These are phyloP conservation scores for Limenitis camilla DNA, from an alignment of 2,888 invertebrate genomes.

Conservation along the genomic window DNA sequence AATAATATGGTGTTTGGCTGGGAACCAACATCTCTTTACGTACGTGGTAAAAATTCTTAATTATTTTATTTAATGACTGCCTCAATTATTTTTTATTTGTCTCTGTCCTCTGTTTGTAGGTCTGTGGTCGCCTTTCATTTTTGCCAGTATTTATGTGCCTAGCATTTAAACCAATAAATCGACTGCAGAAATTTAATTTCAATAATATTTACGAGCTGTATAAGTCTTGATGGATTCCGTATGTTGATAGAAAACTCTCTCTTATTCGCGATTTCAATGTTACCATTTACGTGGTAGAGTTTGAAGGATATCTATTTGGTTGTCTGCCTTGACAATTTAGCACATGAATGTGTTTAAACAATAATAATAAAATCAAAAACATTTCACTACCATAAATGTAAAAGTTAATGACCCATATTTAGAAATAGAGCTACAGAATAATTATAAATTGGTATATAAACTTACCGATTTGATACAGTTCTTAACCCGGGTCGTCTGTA, in stretches of 20 bases:
- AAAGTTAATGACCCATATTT: too few relatives aligned
- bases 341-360: too few relatives aligned
- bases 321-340: slow-evolving; percentile 22
- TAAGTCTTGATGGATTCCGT: slow-evolving; percentile 13
- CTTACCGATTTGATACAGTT: slow-evolving; percentile 86
- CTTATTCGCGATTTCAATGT: slow-evolving; percentile 13
- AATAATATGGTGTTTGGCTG: slow-evolving; percentile 62
- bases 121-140: not conserved
- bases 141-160: not conserved
- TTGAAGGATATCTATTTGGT: slow-evolving; percentile 23
- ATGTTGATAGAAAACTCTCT: slow-evolving; percentile 15
- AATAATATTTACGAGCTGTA: not conserved
- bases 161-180: not conserved
- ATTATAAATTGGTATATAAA: slow-evolving; percentile 15
- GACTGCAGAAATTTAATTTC: not conserved
- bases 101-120: not conserved
- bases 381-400: too few relatives aligned
- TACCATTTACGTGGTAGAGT: slow-evolving; percentile 6
- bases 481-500: slow-evolving; percentile 81
- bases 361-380: too few relatives aligned
- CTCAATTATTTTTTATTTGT: slow-evolving; percentile 1
- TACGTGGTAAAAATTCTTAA: slow-evolving; percentile 28
- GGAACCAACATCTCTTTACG: slow-evolving; percentile 48
- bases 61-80: slow-evolving; percentile 8
- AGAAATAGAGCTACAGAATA: not conserved